Base-by-base conservation (phyloP, 2,113 vertebrate genomes). In the Sinocyclocheilus anophthalmus region DNA sequence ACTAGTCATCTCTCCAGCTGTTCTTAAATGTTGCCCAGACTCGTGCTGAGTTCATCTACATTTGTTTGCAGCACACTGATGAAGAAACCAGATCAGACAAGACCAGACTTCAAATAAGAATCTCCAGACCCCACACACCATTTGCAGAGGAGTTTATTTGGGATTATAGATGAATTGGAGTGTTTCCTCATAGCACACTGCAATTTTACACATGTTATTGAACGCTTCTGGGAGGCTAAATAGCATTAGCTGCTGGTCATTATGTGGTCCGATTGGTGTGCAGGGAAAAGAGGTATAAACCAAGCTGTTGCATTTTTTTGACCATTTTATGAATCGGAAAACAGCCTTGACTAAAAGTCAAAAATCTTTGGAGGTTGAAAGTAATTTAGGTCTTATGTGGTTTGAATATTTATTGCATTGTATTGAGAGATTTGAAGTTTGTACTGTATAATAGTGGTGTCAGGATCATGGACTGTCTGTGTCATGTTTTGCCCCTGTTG, bases 81-180 rank as follows among this genome's bases (percentile, higher is more conserved):
- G 26, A 70, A 83, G 81, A 83, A 83, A 70, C 65, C 45, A 83
- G 65, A 70, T 70, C 63, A 50, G 81, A 70, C 81, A 83, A 55
- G 65, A 70, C 42, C 45, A 37, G 81, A 70, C 16, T 53, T 83
- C 16, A 70, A 70, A 69, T 70, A 53, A 70, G 55, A 65, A 53
- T 37, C 26, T 70, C 45, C 48, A 70, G 65, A 83, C n/a, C 79
- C 14, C 59, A 63, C 78, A 63, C 11, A 13, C 42, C 59, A 70
- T 30, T 5, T n/a, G 14, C 79, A 81, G 42, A 81, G n/a, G 39
- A 82, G 18, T 70, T 39, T 42, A 61, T 61, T 83, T 70, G 45
- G 20, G 10, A 53, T 55, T 53, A 82, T 82, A 61, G 18, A 55
- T 53, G 9, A 70, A n/a, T 30, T 67, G 42, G 3, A n/a, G 26